Conservation (phyloP, 2,113 vertebrate genomes). For the Nesogale talazaci region DNA sequence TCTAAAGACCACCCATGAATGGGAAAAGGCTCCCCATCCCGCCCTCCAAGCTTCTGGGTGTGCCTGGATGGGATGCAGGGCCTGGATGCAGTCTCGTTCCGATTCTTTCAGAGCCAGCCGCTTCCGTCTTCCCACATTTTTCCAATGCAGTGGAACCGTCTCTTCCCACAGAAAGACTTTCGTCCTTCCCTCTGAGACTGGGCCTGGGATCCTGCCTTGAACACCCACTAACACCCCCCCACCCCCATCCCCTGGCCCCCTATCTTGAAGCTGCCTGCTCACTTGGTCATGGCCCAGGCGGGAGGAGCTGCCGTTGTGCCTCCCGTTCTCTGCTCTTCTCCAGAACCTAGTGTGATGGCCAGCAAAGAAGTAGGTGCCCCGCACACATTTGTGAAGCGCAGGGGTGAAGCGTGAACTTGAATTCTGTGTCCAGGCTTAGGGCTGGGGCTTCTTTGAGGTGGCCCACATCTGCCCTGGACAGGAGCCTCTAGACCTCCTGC, state of each 20-base stretch:
- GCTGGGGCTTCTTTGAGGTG: background rate
- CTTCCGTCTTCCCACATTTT: background rate
- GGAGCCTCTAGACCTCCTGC: background rate
- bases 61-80: background rate
- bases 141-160: background rate
- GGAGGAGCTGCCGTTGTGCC: background rate
- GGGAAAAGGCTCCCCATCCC: background rate
- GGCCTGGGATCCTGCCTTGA: background rate
- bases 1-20: background rate
- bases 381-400: background rate
- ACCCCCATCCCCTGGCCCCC: too few relatives aligned
- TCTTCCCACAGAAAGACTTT: background rate
- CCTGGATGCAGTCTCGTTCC: background rate
- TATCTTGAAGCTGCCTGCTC: background rate
- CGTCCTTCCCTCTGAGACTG: background rate
- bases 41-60: background rate
- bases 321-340: background rate
- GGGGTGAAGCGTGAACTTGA: background rate
- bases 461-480: background rate
- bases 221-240: background rate
- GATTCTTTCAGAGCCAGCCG: background rate
- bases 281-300: background rate
- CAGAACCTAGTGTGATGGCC: background rate
- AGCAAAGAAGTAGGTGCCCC: background rate
- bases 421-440: background rate